phyloP scores from a whole-genome alignment of 2,888 invertebrate genomes.

The Erebia palarica region DNA sequence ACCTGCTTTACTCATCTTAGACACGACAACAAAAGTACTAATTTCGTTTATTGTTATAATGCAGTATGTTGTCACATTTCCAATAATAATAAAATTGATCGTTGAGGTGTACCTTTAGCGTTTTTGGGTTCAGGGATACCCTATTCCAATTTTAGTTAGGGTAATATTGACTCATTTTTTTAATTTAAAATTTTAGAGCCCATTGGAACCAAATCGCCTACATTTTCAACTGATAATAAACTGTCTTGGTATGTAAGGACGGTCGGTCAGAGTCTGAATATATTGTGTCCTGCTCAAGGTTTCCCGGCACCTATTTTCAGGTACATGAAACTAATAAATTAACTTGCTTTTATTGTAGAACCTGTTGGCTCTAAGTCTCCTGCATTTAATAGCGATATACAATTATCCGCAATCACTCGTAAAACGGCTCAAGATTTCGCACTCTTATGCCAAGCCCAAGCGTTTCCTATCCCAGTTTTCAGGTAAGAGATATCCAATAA shows the following conservation, averaged over 20 bases:
- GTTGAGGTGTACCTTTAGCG: neutral
- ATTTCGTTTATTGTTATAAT: neutral
- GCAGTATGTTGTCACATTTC: neutral
- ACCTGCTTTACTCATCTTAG: neutral
- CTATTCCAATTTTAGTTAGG: conserved; percentile 85
- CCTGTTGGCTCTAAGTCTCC: conserved; percentile 88
- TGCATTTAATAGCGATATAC: conserved; percentile 86
- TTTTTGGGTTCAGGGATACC: conserved; percentile 83
- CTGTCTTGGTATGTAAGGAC: conserved; percentile 83
- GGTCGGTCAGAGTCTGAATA: conserved; percentile 79
- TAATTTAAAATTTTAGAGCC: conserved; percentile 74
- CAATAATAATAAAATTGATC: neutral
- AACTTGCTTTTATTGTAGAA: conserved; percentile 75
- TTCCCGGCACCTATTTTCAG: conserved; percentile 87
- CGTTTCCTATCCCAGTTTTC: conserved; percentile 85
- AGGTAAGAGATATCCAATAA: conserved; percentile 59
- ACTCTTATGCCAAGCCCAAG: conserved; percentile 89
- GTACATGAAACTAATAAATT: conserved; percentile 63
- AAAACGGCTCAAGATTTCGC: conserved; percentile 84
- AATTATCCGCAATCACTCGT: conserved; percentile 86
- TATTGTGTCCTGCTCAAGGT: conserved; percentile 85
- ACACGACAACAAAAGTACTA: neutral
- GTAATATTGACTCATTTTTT: conserved; percentile 33
- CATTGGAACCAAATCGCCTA: conserved; percentile 83
- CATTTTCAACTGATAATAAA: conserved; percentile 83